Evolutionary conservation across 2,113 vertebrate genomes (phyloP).

Genomic region (Parotia lawesii): DNA sequence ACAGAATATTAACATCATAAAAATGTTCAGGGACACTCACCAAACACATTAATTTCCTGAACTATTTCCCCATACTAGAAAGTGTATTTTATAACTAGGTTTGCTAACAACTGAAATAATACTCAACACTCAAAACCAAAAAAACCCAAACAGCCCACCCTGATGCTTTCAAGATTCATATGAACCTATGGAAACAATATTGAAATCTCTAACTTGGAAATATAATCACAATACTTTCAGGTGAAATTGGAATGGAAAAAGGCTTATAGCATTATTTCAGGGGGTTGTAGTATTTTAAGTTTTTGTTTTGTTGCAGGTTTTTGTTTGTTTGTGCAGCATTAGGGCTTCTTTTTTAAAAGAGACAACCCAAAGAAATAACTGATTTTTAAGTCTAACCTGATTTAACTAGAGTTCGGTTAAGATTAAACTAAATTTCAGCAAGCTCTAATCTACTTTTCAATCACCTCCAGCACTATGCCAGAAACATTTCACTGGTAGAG

Average conservation of each 20-base stretch:
- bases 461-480: neutral
- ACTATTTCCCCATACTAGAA: neutral
- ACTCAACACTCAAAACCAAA: neutral
- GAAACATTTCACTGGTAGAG: neutral
- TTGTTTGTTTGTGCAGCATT: neutral
- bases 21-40: neutral
- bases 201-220: neutral
- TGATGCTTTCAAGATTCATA: neutral
- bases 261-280: neutral
- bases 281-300: neutral
- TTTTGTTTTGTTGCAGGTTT: neutral
- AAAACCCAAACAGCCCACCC: neutral
- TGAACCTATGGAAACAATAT: neutral
- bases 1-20: neutral
- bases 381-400: neutral
- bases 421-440: neutral
- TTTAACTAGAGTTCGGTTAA: neutral
- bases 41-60: neutral
- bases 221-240: neutral
- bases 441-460: neutral
- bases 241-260: neutral
- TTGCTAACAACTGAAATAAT: neutral
- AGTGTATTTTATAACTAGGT: neutral
- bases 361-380: neutral
- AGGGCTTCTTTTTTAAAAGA: neutral